These are phyloP conservation scores for Chaetorhynchus papuensis DNA, from an alignment of 2,113 vertebrate species.

Conservation along the genomic window DNA sequence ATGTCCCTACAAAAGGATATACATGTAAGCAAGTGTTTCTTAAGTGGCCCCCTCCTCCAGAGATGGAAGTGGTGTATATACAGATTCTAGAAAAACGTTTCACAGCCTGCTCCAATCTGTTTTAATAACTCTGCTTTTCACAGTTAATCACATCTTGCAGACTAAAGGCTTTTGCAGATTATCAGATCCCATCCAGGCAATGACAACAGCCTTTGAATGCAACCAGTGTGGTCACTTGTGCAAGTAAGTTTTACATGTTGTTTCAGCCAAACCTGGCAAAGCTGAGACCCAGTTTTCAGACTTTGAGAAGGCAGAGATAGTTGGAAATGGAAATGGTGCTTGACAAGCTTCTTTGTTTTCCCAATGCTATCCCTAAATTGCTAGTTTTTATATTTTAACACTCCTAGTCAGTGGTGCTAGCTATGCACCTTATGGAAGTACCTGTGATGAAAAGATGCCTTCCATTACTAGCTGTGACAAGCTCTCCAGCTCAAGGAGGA, in stretches of 20 bases:
- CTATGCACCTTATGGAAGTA: not conserved
- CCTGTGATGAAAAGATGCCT: not conserved
- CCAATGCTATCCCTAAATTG: not conserved
- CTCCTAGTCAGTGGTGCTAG: not conserved
- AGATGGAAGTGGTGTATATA: not conserved
- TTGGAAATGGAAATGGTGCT: not conserved
- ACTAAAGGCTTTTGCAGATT: not conserved
- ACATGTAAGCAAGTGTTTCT: not conserved
- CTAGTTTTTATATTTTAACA: not conserved
- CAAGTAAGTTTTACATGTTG: rapidly evolving
- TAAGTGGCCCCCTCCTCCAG: not conserved
- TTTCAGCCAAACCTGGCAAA: not conserved
- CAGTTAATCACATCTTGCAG: not conserved
- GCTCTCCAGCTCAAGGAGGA: not conserved
- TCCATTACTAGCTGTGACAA: not conserved
- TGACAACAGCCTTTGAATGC: not conserved
- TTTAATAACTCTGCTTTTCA: not conserved
- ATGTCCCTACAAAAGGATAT: not conserved
- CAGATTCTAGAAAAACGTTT: not conserved
- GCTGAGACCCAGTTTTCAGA: not conserved
- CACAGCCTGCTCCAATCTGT: not conserved
- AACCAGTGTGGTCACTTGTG: not conserved
- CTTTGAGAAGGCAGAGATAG: not conserved
- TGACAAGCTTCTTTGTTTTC: not conserved
- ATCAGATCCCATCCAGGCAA: not conserved